Conservation (phyloP, 2,113 vertebrate genomes). For the Alces alces region DNA sequence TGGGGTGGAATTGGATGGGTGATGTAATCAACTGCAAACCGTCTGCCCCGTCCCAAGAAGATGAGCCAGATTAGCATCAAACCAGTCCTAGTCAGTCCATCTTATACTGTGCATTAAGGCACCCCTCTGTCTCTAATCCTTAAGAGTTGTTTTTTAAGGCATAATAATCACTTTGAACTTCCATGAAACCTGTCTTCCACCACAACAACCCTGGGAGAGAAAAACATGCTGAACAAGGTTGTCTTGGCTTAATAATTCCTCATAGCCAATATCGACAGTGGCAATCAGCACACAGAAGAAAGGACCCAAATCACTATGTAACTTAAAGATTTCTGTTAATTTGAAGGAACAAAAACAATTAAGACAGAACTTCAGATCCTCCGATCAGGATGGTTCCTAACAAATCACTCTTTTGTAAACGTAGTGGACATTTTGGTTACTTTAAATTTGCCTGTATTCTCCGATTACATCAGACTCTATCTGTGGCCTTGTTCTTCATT, state of each 20-base stretch:
- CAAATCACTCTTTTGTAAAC: constrained; percentile 76
- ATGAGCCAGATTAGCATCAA: constrained; percentile 74
- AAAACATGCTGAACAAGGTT: constrained; percentile 76
- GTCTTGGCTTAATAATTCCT: constrained; percentile 75
- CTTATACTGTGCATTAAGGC: constrained; percentile 57
- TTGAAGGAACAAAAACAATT: constrained; percentile 79
- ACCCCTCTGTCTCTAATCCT: constrained; percentile 74
- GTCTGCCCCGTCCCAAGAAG: constrained; percentile 56
- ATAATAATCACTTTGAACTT: constrained; percentile 84
- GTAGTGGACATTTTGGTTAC: constrained; percentile 80
- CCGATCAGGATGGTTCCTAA: constrained; percentile 78
- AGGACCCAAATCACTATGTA: constrained; percentile 72
- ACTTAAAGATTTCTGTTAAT: constrained; percentile 68
- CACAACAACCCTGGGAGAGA: constrained; percentile 83
- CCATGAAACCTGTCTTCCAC: constrained; percentile 89
- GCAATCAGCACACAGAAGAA: constrained; percentile 75
- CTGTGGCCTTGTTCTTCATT: constrained; percentile 94
- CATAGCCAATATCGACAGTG: constrained; percentile 64
- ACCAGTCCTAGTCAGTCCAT: constrained; percentile 70
- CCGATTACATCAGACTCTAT: constrained; percentile 81
- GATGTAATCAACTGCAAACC: constrained; percentile 52
- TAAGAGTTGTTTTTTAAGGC: constrained; percentile 61
- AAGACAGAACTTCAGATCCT: constrained; percentile 76
- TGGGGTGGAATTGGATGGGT: constrained; percentile 56
- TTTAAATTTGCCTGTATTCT: constrained; percentile 80